Conservation (phyloP, 2,113 vertebrate species). For the Brachypodius melanocephalos region DNA sequence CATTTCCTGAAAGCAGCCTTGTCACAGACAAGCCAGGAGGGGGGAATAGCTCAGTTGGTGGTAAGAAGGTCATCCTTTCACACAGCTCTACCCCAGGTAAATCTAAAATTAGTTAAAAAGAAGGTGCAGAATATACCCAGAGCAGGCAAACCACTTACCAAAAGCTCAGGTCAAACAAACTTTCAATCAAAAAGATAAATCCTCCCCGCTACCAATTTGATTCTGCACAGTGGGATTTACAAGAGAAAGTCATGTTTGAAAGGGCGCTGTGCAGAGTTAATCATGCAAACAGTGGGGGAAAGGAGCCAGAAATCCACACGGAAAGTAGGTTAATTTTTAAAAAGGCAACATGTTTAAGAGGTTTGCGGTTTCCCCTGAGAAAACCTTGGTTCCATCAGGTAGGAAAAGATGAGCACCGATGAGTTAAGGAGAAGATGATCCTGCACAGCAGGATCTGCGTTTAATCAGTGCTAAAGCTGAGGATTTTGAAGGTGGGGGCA, state of each 20-base stretch:
- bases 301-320: constrained; percentile 36
- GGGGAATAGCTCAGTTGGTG: constrained; percentile 8
- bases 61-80: constrained; percentile 47
- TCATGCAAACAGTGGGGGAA: constrained; percentile 51
- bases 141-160: constrained; percentile 19
- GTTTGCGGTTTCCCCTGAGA: constrained; percentile 19
- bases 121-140: background rate
- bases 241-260: constrained; percentile 30
- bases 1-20: background rate
- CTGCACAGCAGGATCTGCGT: background rate
- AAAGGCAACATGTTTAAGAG: constrained; percentile 42
- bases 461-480: background rate
- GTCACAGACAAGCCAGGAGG: background rate
- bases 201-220: background rate
- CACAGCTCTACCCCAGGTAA: background rate
- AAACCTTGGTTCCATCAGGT: background rate
- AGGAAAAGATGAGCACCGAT: background rate
- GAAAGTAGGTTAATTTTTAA: constrained; percentile 65
- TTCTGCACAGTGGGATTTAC: constrained; percentile 52
- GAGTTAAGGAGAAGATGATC: background rate
- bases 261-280: constrained; percentile 39
- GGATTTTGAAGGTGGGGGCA: background rate
- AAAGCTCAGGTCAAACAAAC: constrained; percentile 48
- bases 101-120: constrained; percentile 44
- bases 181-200: constrained; percentile 61